Conservation (phyloP, 2,113 vertebrate species). For the Clarias gariepinus region DNA sequence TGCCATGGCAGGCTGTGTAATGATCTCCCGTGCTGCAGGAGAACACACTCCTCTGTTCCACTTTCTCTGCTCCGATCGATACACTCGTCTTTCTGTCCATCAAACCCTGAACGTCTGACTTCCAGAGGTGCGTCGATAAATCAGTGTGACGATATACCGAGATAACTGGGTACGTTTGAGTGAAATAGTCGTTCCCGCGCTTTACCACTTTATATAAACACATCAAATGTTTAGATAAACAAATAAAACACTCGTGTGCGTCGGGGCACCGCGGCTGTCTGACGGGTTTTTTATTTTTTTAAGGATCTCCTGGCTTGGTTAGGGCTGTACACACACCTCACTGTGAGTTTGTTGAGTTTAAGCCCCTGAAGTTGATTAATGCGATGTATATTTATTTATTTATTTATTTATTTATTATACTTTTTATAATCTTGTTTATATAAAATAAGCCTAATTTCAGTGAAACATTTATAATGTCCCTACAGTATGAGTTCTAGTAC, state of each 20-base stretch:
- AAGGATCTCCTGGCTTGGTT: no score
- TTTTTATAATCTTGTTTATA: no score
- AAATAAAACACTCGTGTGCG: background rate
- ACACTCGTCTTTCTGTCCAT: background rate
- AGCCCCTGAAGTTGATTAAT: no score
- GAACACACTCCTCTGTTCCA: constrained; percentile 42
- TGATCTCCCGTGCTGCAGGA: constrained; percentile 51
- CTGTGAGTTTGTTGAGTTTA: no score
- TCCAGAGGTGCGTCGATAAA: background rate
- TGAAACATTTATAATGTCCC: no score
- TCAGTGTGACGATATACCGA: background rate
- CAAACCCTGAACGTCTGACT: background rate
- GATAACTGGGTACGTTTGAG: background rate
- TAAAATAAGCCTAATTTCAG: no score
- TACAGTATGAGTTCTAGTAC: no score
- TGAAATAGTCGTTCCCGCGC: background rate
- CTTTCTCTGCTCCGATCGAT: constrained; percentile 21
- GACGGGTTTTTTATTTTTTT: background rate
- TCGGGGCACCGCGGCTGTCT: background rate
- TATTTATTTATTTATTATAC: no score
- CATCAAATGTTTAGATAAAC: no score
- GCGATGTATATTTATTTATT: no score
- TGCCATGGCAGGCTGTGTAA: background rate
- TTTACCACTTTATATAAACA: background rate
- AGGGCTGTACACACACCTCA: no score